Evolutionary conservation across 1,140 invertebrate species (phyloP), one percentile per base, ranked within the genome.

Genomic region (Neodiprion pinetum): DNA sequence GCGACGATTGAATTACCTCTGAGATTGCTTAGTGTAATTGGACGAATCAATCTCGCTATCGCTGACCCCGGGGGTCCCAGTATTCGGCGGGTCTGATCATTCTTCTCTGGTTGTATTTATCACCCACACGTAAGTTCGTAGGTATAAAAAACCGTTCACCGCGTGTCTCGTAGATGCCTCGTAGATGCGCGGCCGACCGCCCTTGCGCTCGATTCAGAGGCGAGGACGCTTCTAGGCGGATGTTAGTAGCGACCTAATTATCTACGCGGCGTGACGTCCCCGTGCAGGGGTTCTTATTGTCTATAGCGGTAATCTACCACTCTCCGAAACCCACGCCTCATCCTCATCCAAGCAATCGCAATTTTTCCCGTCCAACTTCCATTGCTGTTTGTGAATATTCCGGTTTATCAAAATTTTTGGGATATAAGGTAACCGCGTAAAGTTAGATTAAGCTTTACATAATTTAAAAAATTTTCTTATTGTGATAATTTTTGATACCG

Each of bases 231-330:
- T 83, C 78, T 81, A 81, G 80, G 76, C 75, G 77, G 77, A 77
- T 80, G 78, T 83, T 83, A 84, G 85, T 86, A 86, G 84, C 84
- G 84, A 85, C 85, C 85, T 86, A 86, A 86, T 86, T 86, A 85
- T 86, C 83, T 81, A 82, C 84, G 81, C 85, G 83, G 81, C 82
- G 80, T 84, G 84, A 82, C 28, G 74, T 74, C 66, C 72, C 73
- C 72, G 53, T 61, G 28, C 28, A 40, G 53, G 53, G 53, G 53
- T 61, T 61, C 53, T 61, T 61, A 61, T 61, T 17, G 11, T 9
- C 28, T 40, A 1, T 40, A 5, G 28, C 5, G 28, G 28, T 40
- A 3, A 40, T 40, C 28, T 40, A 40, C 28, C 28, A 40, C 28
- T 40, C 28, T 40, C 5, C 28, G 28, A 40, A 40, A 40, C 5